Evolutionary conservation across 1,140 invertebrate genomes (phyloP).

Genomic region (Drosophila azteca): DNA sequence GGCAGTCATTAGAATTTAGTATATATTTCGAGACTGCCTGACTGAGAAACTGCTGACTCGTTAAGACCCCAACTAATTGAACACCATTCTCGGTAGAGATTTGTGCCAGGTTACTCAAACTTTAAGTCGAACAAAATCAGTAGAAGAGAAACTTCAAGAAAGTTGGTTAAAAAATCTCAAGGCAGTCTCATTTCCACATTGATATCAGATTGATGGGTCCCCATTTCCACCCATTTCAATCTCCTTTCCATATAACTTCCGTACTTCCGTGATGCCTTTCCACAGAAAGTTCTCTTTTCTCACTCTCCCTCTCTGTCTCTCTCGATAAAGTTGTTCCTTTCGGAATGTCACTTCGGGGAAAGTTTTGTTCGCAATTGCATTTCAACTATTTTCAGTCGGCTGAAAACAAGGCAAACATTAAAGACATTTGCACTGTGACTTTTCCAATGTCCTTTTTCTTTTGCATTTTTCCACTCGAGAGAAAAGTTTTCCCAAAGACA

Average conservation of each 20-base stretch:
- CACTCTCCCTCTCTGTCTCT: constrained; percentile 3
- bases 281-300: constrained; percentile 3
- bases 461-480: constrained; percentile 2
- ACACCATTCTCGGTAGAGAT: constrained; percentile 22
- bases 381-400: constrained; percentile 30
- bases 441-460: constrained; percentile 7
- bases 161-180: constrained; percentile 17
- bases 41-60: constrained; percentile 56
- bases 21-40: constrained; percentile 21
- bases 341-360: constrained; percentile 31
- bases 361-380: constrained; percentile 41
- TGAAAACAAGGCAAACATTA: constrained; percentile 10
- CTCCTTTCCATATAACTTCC: constrained; percentile 14
- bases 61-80: constrained; percentile 32
- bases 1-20: constrained; percentile 54
- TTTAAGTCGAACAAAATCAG: background rate
- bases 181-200: constrained; percentile 25
- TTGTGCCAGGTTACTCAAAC: constrained; percentile 1
- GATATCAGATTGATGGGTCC: constrained; percentile 6
- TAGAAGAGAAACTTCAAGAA: constrained; percentile 1
- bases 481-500: constrained; percentile 20
- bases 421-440: constrained; percentile 30
- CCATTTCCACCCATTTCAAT: too few species aligned
- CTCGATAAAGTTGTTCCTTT: constrained; percentile 44
- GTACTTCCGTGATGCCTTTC: constrained; percentile 1